A percentile compares a stretch with the other conserved stretches of the same genome.
Conservation (phyloP, 2,113 vertebrate species). For the Beaufortia kweichowensis region DNA sequence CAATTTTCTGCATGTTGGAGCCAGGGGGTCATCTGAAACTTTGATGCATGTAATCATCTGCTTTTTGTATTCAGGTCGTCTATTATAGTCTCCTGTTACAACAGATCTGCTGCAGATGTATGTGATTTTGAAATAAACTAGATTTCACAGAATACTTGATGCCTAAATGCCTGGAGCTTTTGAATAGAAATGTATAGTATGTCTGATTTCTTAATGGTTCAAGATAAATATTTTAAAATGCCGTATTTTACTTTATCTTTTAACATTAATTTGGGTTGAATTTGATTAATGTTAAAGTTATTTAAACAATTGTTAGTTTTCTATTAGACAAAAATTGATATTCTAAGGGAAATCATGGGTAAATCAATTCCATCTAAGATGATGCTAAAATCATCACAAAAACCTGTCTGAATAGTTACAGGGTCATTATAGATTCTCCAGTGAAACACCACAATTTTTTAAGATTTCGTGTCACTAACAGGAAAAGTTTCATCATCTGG, state of each 20-base stretch:
- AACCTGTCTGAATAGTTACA: neutral
- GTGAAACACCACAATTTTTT: neutral
- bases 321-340: too few relatives aligned
- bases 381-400: too few relatives aligned
- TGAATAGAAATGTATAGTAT: neutral
- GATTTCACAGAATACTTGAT: neutral
- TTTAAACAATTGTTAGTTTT: too few relatives aligned
- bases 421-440: too few relatives aligned
- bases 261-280: too few relatives aligned
- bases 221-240: too few relatives aligned
- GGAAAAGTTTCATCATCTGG: conserved; percentile 14
- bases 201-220: too few relatives aligned
- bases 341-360: too few relatives aligned
- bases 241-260: too few relatives aligned
- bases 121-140: neutral
- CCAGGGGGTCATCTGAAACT: conserved; percentile 3
- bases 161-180: neutral
- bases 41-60: conserved; percentile 20
- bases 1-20: conserved; percentile 18
- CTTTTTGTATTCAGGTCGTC: conserved; percentile 31
- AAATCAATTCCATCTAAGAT: too few relatives aligned
- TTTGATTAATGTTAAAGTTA: too few relatives aligned
- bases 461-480: neutral
- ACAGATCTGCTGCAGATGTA: neutral
- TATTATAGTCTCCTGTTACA: conserved; percentile 21